A percentile compares a stretch with the other conserved stretches of the same genome.
Evolutionary conservation across 1,140 invertebrate genomes (phyloP).

Genomic region (Cherax destructor): DNA sequence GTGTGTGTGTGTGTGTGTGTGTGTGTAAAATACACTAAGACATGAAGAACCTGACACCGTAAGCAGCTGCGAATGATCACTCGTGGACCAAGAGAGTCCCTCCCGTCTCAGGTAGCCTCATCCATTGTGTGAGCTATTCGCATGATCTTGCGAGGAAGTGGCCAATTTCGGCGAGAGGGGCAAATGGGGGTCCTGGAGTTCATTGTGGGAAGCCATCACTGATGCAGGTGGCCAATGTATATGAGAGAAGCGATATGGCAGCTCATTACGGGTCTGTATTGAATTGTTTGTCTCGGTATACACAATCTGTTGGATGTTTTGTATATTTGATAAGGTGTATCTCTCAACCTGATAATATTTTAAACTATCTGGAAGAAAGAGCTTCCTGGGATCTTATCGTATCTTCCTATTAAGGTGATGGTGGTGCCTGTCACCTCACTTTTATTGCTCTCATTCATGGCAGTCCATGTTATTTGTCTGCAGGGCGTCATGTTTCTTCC

Average conservation of each 20-base stretch:
- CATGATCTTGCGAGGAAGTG: constrained; percentile 56
- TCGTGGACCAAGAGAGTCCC: not conserved
- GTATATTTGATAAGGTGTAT: constrained; percentile 30
- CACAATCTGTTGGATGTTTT: constrained; percentile 1
- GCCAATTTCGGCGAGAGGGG: constrained; percentile 37
- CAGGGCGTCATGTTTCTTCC: not conserved
- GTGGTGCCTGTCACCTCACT: not conserved
- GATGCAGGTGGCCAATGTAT: constrained; percentile 48
- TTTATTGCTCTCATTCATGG: not conserved
- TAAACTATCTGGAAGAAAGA: not conserved
- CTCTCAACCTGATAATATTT: not conserved
- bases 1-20: too few relatives aligned
- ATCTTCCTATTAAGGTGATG: too few relatives aligned
- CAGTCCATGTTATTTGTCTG: not conserved
- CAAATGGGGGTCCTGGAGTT: constrained; percentile 12
- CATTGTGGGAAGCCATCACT: constrained; percentile 40
- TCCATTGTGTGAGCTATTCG: constrained; percentile 52
- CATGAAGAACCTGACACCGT: constrained; percentile 6
- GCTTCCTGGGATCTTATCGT: constrained; percentile 17
- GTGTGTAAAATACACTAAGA: not conserved
- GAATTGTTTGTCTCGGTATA: not conserved
- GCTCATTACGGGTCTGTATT: not conserved
- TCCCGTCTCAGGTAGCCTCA: constrained; percentile 39
- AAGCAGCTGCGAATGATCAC: not conserved
- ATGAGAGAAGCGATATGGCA: not conserved